These are phyloP conservation scores for Sphenodon punctatus DNA, from an alignment of 2,797 vertebrate species.

Conservation along the genomic window DNA sequence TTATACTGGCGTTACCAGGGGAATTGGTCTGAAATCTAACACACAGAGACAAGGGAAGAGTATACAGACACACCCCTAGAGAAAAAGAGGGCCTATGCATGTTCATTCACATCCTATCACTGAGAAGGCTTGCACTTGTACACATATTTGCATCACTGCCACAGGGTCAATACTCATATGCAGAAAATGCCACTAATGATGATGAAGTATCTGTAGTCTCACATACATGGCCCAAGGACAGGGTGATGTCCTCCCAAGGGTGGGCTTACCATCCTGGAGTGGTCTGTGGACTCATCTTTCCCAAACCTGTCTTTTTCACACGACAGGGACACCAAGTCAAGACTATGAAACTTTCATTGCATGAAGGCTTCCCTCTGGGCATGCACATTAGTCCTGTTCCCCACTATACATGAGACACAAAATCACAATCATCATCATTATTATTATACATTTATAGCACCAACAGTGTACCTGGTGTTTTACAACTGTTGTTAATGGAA, in stretches of 20 bases:
- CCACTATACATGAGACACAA: too few relatives aligned
- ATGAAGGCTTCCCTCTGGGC: too few relatives aligned
- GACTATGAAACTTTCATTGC: too few relatives aligned
- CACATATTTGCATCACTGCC: neutral
- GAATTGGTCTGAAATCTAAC: neutral
- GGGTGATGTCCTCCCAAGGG: neutral
- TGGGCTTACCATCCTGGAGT: neutral
- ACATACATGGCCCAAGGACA: too few relatives aligned
- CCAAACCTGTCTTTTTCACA: neutral
- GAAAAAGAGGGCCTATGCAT: neutral
- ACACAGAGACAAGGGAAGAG: neutral
- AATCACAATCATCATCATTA: too few relatives aligned
- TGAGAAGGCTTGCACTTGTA: neutral
- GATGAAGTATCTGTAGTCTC: too few relatives aligned
- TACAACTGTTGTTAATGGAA: too few relatives aligned
- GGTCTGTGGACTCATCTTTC: neutral
- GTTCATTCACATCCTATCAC: neutral
- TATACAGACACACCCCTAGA: neutral
- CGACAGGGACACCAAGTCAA: too few relatives aligned
- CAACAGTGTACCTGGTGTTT: too few relatives aligned
- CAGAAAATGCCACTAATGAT: neutral
- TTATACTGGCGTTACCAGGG: constrained; percentile 42
- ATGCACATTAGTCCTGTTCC: too few relatives aligned
- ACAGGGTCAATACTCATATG: too few relatives aligned
- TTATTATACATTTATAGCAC: too few relatives aligned